Evolutionary conservation across 2,797 vertebrate genomes (phyloP).

Genomic region (Muscicapa striata): DNA sequence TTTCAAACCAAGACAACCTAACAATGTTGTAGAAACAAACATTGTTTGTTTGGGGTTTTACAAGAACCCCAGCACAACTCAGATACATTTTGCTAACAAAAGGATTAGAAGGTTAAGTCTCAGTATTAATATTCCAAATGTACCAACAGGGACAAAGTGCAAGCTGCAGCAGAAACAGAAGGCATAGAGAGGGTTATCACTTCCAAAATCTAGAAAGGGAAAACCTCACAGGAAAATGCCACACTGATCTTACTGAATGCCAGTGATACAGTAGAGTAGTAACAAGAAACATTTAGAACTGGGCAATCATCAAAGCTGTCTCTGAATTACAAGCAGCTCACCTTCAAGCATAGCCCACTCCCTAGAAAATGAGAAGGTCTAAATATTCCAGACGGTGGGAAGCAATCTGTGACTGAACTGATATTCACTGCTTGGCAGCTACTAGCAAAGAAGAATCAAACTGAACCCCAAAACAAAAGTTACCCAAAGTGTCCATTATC

Average conservation of each 20-base stretch:
- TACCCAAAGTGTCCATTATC: background rate
- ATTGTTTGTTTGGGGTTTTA: too few species aligned
- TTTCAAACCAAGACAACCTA: too few species aligned
- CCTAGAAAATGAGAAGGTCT: background rate
- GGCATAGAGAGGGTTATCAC: background rate
- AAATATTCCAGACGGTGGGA: background rate
- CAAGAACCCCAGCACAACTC: background rate
- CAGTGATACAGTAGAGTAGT: background rate
- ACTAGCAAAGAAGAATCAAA: background rate
- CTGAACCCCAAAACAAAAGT: background rate
- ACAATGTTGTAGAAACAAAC: constrained; percentile 37
- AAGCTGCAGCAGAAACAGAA: constrained; percentile 19
- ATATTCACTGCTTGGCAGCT: background rate
- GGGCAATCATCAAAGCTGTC: background rate
- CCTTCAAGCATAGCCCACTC: background rate
- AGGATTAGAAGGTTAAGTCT: constrained; percentile 26
- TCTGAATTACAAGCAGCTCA: background rate
- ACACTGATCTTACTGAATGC: background rate
- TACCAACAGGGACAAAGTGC: background rate
- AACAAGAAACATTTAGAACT: background rate
- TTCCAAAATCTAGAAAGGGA: constrained; percentile 5
- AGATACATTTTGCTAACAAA: background rate
- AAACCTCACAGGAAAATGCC: constrained; percentile 18
- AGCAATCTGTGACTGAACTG: background rate
- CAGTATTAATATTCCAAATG: background rate